Conservation (phyloP, 2,797 vertebrate species). For the Chromobotia macracanthus region DNA sequence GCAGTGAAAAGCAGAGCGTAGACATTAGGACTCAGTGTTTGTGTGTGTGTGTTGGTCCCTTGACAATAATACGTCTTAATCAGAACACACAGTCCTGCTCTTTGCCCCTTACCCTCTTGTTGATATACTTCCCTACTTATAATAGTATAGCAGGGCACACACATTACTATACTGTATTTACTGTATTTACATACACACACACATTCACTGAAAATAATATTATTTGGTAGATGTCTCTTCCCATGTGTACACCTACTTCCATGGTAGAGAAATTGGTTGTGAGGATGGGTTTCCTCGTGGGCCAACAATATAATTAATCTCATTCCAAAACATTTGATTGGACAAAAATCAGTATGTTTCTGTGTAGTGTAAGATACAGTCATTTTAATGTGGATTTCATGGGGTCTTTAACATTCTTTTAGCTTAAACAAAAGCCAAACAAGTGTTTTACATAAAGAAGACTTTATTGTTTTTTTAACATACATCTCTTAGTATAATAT, state of each 20-base stretch:
- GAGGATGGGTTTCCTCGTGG: background rate
- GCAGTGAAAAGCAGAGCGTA: conserved; percentile 60
- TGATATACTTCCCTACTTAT: conserved; percentile 54
- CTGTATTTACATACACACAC: conserved; percentile 14
- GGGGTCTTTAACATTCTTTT: too few species aligned
- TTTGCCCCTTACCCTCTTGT: conserved; percentile 46
- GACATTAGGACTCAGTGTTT: conserved; percentile 49
- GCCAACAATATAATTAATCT: too few species aligned
- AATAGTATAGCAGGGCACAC: conserved; percentile 38
- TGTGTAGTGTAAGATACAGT: too few species aligned
- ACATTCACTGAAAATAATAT: conserved; percentile 4
- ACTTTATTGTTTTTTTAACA: conserved; percentile 77
- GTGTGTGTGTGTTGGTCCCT: conserved; percentile 10
- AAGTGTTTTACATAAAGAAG: conserved; percentile 71
- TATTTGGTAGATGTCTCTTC: background rate
- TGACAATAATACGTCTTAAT: conserved; percentile 61
- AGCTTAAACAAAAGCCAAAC: conserved; percentile 28
- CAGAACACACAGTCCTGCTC: conserved; percentile 39
- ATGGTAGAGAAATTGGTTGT: background rate
- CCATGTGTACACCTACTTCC: background rate
- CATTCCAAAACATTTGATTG: too few species aligned
- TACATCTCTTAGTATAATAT: conserved; percentile 77
- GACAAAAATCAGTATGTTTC: too few species aligned
- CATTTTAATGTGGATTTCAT: too few species aligned
- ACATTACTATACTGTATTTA: conserved; percentile 26